phyloP scores from a whole-genome alignment of 2,888 invertebrate genomes.

The Acanthopleura granulata region DNA sequence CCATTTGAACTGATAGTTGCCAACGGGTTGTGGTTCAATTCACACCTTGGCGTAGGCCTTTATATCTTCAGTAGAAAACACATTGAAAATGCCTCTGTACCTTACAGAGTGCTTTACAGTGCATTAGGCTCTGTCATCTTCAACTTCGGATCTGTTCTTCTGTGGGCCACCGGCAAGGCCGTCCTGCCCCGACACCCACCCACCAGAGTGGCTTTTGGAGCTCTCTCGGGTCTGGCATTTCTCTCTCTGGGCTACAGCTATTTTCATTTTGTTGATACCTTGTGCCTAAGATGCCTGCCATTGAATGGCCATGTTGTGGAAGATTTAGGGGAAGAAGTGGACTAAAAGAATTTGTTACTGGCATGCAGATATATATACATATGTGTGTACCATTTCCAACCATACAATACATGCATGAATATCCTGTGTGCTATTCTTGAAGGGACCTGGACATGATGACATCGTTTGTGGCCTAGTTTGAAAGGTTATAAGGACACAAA shows the following conservation, averaged over 20 bases:
- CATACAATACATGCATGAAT: too few relatives aligned
- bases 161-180: conserved; percentile 89
- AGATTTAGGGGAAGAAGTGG: neutral
- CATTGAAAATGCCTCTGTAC: conserved; percentile 76
- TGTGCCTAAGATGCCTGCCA: conserved; percentile 4
- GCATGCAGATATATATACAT: too few relatives aligned
- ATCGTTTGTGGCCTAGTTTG: too few relatives aligned
- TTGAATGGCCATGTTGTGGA: neutral
- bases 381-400: too few relatives aligned
- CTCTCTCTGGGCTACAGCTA: conserved; percentile 78
- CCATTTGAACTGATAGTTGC: conserved; percentile 61
- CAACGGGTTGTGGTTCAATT: conserved; percentile 84
- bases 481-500: too few relatives aligned
- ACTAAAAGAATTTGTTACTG: too few relatives aligned
- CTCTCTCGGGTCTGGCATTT: conserved; percentile 79
- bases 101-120: conserved; percentile 77
- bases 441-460: too few relatives aligned
- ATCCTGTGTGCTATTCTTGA: too few relatives aligned
- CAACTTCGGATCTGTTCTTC: conserved; percentile 89
- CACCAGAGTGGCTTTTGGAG: conserved; percentile 78
- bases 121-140: conserved; percentile 76
- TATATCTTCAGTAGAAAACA: conserved; percentile 87
- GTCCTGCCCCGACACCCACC: conserved; percentile 80
- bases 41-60: conserved; percentile 85
- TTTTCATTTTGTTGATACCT: conserved; percentile 75